Percentiles rank a stretch among this genome's conserved stretches.
Evolutionary conservation across 92 coral and sea anemone species (phyloP).

Genomic region (Pocillopora grandis): DNA sequence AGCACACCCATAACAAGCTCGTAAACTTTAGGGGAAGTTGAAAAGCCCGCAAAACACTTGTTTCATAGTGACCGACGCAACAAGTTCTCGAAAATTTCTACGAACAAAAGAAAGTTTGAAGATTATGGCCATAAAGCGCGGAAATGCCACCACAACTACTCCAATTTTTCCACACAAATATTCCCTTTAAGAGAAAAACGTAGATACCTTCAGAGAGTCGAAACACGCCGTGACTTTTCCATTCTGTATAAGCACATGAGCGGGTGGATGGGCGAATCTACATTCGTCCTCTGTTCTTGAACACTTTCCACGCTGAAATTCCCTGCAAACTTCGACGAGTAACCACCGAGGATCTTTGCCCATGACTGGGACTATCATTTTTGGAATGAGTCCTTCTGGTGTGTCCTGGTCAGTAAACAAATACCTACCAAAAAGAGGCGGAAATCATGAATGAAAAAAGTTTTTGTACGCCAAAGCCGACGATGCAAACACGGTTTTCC

Average conservation of each 20-base stretch:
- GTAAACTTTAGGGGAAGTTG: not conserved
- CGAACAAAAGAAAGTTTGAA: constrained; percentile 45
- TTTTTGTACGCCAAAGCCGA: constrained; percentile 35
- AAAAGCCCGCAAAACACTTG: constrained; percentile 49
- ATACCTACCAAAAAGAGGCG: constrained; percentile 39
- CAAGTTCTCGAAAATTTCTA: constrained; percentile 57
- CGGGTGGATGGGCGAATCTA: constrained; percentile 99
- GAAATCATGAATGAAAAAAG: constrained; percentile 48
- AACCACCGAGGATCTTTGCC: constrained; percentile 99
- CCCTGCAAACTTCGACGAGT: constrained; percentile 99
- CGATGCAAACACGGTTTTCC: constrained; percentile 60
- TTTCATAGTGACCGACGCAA: constrained; percentile 63
- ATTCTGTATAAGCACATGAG: constrained; percentile 91
- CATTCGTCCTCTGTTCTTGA: constrained; percentile 95
- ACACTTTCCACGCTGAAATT: constrained; percentile 99
- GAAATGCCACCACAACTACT: constrained; percentile 28
- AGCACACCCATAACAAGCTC: constrained; percentile 19
- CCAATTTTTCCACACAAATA: constrained; percentile 29
- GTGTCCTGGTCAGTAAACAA: constrained; percentile 41
- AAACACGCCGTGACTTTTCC: constrained; percentile 99
- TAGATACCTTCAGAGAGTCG: constrained; percentile 96
- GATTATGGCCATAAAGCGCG: constrained; percentile 31
- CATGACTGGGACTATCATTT: constrained; percentile 92
- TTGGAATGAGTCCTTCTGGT: constrained; percentile 59
- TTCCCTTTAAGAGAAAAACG: constrained; percentile 33